Base-by-base conservation (phyloP, 2,888 invertebrate genomes). In the Yponomeuta plumbellus region DNA sequence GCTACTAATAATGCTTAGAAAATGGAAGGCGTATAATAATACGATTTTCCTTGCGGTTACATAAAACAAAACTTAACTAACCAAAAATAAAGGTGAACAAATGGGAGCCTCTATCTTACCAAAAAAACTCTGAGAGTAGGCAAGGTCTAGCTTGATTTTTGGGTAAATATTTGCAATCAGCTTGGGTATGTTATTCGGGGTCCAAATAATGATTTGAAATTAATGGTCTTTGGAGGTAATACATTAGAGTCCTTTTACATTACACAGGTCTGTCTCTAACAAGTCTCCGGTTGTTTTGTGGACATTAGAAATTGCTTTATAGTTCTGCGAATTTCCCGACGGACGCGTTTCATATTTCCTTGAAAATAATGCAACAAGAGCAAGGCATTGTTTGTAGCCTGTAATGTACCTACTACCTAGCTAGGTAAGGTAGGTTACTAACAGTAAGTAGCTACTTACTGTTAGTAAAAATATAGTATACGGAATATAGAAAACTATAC, bases 301-400 rank as follows among this genome's bases (percentile, higher is more conserved):
- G 17, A 52, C 44, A 52, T 52, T 52, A 17, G 44, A 52, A 52
- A 20, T 20, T 20, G 3, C 39, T 34, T n/a, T n/a, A 62, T 67
- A 62, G 44, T 69, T 58, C 62, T 56, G 67, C 61, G 64, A 66
- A 64, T 20, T 52, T 21, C 59, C 59, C 59, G 59, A 22, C 21
- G 23, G 59, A 21, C 21, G 59, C 23, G 44, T 52, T 52, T 52
- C 17, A 17, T 52, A 52, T 17, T 34, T 52, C 44, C 44, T 44
- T 44, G 44, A 13, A 52, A 52, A 11, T 17, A 52, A 52, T 44
- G 17, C 44, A 52, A 52, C 44, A 52, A 52, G 5, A 52, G 22
- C 23, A 59, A 59, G 23, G 11, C 59, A 59, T 52, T 17, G 17
- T 52, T 17, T 8, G 44, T 17, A 11, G 11, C 5, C 17, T 44